Evolutionary conservation across 2,113 vertebrate genomes (phyloP).

Genomic region (Tautogolabrus adspersus): DNA sequence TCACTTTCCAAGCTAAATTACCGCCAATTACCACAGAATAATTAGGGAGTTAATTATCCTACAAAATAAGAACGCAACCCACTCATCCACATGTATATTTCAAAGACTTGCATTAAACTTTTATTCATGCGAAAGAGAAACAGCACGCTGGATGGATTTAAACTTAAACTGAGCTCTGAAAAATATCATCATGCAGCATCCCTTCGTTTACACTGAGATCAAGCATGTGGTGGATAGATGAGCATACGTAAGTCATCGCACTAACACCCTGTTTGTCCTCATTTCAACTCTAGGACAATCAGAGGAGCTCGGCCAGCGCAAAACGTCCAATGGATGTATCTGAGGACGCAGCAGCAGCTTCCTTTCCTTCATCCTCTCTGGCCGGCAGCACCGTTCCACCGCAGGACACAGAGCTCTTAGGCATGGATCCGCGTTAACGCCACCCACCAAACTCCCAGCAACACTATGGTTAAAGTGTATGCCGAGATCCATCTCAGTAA

Average conservation of each 20-base stretch:
- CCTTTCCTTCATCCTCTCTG: conserved; percentile 21
- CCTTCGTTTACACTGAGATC: conserved; percentile 14
- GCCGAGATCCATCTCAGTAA: conserved; percentile 47
- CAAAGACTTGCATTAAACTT: conserved; percentile 3
- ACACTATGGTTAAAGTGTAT: conserved; percentile 73
- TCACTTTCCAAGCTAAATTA: conserved; percentile 1
- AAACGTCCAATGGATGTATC: conserved; percentile 70
- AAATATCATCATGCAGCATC: background rate
- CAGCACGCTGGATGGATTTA: background rate
- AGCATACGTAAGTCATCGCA: background rate
- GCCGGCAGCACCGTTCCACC: conserved; percentile 11
- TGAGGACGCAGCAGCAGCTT: conserved; percentile 52
- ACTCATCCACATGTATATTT: background rate
- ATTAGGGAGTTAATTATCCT: conserved; percentile 23
- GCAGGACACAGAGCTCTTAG: conserved; percentile 55
- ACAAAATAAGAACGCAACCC: conserved; percentile 4
- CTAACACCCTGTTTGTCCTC: conserved; percentile 37
- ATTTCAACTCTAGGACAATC: conserved; percentile 64
- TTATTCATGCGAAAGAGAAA: conserved; percentile 19
- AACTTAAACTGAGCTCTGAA: background rate
- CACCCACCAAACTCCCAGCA: conserved; percentile 43
- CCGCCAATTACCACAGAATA: background rate
- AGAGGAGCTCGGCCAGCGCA: conserved; percentile 24
- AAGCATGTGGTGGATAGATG: conserved; percentile 3
- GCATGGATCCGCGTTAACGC: conserved; percentile 56